Evolutionary conservation across 2,113 vertebrate genomes (phyloP).

Genomic region (Xiphophorus maculatus): DNA sequence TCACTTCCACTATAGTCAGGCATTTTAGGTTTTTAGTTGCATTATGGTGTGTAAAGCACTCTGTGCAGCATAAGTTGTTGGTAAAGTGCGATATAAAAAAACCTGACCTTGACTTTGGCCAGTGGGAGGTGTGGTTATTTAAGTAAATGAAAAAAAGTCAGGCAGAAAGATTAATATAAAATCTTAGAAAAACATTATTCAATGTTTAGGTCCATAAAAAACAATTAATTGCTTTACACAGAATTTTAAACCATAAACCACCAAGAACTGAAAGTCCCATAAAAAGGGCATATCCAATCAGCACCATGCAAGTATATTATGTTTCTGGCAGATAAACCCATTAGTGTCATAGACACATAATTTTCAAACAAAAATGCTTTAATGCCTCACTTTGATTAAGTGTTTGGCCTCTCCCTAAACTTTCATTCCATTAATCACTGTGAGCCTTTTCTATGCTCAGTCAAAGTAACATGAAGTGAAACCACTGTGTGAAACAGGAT

Average conservation of each 20-base stretch:
- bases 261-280: constrained; percentile 34
- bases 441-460: constrained; percentile 8
- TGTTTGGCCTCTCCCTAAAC: constrained; percentile 34
- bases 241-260: constrained; percentile 21
- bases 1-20: too few species aligned
- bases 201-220: not conserved
- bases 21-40: too few species aligned
- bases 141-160: not conserved
- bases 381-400: constrained; percentile 5
- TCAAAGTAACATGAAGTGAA: constrained; percentile 22
- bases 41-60: too few species aligned
- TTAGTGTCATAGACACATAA: not conserved
- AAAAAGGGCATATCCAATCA: not conserved
- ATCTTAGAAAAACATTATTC: not conserved
- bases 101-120: too few species aligned
- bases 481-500: constrained; percentile 37
- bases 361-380: constrained; percentile 24
- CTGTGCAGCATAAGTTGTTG: too few species aligned
- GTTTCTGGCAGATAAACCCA: not conserved
- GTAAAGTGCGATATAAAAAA: too few species aligned
- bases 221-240: constrained; percentile 14
- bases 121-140: not conserved
- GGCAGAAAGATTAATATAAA: not conserved
- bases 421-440: constrained; percentile 26
- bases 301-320: not conserved